These are phyloP conservation scores for Pecten maximus DNA, from an alignment of 2,888 invertebrate species.

Conservation along the genomic window DNA sequence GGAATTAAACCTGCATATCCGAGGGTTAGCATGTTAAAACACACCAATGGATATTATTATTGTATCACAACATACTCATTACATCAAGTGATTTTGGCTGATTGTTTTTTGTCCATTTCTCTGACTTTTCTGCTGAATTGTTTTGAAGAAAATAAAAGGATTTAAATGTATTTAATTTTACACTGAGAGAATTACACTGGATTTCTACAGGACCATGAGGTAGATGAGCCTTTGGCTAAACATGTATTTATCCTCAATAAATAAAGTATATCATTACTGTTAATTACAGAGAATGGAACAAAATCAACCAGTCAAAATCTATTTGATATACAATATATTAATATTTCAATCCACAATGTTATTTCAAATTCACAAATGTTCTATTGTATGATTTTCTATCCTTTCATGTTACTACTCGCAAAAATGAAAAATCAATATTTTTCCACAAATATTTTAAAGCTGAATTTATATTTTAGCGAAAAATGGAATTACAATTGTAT, in stretches of 20 bases:
- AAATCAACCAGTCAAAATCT: background rate
- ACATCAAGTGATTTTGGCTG: background rate
- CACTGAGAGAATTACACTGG: too few species aligned
- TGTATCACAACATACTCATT: background rate
- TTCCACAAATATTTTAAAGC: too few species aligned
- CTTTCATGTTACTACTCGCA: too few species aligned
- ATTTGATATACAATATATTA: background rate
- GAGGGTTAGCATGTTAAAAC: constrained; percentile 15
- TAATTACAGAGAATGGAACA: background rate
- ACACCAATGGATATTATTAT: background rate
- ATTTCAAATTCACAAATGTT: background rate
- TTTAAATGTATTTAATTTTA: too few species aligned
- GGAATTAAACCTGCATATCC: constrained; percentile 15
- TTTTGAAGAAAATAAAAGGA: too few species aligned
- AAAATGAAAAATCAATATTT: too few species aligned
- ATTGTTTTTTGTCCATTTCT: background rate
- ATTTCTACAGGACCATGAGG: too few species aligned
- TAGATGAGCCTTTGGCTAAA: too few species aligned
- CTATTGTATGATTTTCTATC: background rate
- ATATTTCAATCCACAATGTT: background rate
- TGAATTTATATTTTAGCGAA: too few species aligned
- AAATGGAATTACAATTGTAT: too few species aligned
- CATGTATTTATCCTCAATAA: too few species aligned
- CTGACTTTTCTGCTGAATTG: background rate
- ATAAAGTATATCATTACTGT: too few species aligned